Evolutionary conservation across 2,888 invertebrate species (phyloP), one percentile per base, ranked within the genome.

Genomic region (Anthoptus insignis): DNA sequence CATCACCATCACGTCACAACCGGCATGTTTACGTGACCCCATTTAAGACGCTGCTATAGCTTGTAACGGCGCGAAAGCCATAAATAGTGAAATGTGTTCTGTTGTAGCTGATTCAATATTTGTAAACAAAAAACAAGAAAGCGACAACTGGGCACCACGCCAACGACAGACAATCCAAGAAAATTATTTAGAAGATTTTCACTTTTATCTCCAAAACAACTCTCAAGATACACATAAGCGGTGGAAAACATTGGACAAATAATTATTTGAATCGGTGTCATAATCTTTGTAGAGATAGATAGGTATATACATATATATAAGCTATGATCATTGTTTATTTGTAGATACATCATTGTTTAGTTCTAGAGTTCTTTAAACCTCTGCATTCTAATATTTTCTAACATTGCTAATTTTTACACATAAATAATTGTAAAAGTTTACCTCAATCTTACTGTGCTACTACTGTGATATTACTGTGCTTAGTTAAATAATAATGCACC

Each of bases 41-140:
- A n/a, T n/a, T n/a, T n/a, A 34, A 34, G 19, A 22, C 34, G 21
- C 13, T 21, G 2, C 13, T 32, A 13, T 19, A 21, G n/a, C n/a
- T n/a, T 8, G 13, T 21, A 53, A n/a, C 53, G 7, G 19, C 8
- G 5, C 2, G 16, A 53, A 29, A 13, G n/a, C 19, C 21, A 11
- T 54, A 34, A 37, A 13, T 22, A 54, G 37, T 39, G 54, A 24
- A 16, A 52, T 34, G 14, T 19, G 27, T 14, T 16, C 8, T 29
- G 16, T 22, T 6, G 29, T 3, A 50, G 50, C 21, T n/a, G n/a
- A 50, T 29, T 32, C 29, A 60, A 67, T 67, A 67, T 69, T 66
- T 66, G 59, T 69, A 66, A 69, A 69, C 66, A 66, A 69, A 37
- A 66, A 50, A 56, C 63, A 57, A 59, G 54, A 16, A 45, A 16